Conservation (phyloP, 2,888 invertebrate genomes). For the Acanthoscelides obtectus region DNA sequence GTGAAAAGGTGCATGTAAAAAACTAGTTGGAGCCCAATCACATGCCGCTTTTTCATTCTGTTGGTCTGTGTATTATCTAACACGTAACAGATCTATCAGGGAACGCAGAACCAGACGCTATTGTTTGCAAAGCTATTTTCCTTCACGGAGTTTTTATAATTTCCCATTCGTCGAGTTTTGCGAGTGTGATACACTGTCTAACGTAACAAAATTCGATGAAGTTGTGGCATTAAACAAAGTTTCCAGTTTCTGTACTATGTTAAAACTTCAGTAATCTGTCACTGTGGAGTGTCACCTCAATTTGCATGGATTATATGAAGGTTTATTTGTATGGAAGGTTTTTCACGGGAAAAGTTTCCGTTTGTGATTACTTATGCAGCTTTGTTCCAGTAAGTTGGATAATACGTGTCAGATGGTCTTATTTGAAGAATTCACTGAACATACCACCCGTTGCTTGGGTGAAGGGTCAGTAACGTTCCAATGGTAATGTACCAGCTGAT, state of each 20-base stretch:
- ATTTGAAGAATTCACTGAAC: no score
- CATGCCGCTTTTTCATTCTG: no score
- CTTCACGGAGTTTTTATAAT: background rate
- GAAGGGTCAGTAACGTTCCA: no score
- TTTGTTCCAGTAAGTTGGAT: background rate
- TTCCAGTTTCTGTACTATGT: constrained; percentile 2
- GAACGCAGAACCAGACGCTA: background rate
- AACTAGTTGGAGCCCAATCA: no score
- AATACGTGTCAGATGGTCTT: no score
- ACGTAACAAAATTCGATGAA: background rate
- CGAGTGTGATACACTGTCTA: background rate
- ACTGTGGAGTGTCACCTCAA: background rate
- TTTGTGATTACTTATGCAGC: background rate
- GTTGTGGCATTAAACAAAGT: constrained; percentile 5
- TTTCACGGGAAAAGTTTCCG: background rate
- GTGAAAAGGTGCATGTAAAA: no score
- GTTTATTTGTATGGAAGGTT: constrained; percentile 1
- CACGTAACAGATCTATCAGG: no score
- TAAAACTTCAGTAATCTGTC: constrained; percentile 6
- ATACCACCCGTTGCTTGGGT: no score
- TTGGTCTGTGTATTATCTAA: no score
- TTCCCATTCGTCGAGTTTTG: background rate
- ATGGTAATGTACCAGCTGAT: no score
- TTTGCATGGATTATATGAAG: constrained; percentile 2
- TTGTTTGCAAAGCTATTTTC: background rate